Percentiles rank a stretch among this genome's conserved stretches.
These are phyloP conservation scores for Drosophila algonquin DNA, from an alignment of 2,888 invertebrate genomes.

Conservation along the genomic window DNA sequence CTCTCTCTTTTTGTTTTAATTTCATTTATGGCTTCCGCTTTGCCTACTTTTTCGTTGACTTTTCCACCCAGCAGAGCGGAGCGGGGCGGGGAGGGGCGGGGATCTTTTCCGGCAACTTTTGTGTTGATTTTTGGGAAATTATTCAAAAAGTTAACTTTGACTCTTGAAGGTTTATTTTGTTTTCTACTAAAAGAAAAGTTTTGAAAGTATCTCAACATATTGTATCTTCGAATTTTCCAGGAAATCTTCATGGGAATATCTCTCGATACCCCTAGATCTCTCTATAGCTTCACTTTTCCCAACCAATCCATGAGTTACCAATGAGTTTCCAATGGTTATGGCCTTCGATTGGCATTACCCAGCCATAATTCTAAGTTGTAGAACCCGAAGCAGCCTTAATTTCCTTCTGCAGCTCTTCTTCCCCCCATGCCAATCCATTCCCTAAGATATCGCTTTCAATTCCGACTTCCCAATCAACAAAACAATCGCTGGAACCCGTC, in stretches of 20 bases:
- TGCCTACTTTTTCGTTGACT: slow-evolving; percentile 64
- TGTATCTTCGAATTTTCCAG: too few relatives aligned
- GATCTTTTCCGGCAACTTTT: slow-evolving; percentile 39
- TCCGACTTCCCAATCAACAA: background rate
- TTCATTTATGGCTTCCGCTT: slow-evolving; percentile 79
- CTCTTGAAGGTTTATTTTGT: background rate
- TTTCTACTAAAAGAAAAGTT: background rate
- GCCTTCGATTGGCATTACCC: background rate
- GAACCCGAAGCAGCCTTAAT: background rate
- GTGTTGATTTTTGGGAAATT: slow-evolving; percentile 58
- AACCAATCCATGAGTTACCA: background rate
- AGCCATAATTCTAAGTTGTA: background rate
- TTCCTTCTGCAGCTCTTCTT: background rate
- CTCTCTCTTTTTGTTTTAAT: slow-evolving; percentile 65
- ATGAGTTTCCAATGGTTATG: background rate
- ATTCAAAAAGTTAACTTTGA: slow-evolving; percentile 10
- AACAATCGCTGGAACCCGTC: background rate
- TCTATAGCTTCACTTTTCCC: background rate
- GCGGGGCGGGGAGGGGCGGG: background rate
- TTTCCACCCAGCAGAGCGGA: slow-evolving; percentile 42
- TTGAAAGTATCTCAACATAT: background rate
- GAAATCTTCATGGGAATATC: too few relatives aligned
- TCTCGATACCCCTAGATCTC: too few relatives aligned
- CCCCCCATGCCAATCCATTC: background rate
- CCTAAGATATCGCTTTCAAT: background rate